These are phyloP conservation scores for Halcyon badia DNA, from an alignment of 2,797 vertebrate genomes.

Conservation along the genomic window DNA sequence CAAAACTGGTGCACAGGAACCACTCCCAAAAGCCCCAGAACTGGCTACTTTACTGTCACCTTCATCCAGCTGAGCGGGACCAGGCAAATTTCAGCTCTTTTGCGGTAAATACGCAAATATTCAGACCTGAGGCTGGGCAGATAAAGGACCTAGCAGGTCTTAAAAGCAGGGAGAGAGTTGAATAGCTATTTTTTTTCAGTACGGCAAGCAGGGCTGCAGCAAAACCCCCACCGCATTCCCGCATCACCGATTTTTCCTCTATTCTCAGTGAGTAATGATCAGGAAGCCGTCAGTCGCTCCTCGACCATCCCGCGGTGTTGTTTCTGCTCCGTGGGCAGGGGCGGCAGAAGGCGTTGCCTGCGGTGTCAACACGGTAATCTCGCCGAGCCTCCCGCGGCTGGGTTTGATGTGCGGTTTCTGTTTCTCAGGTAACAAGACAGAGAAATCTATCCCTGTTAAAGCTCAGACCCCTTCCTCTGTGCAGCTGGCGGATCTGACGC, in stretches of 20 bases:
- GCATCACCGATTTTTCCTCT: neutral
- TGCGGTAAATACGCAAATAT: neutral
- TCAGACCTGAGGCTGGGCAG: neutral
- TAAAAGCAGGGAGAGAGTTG: neutral
- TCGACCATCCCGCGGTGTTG: neutral
- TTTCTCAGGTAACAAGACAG: conserved; percentile 93
- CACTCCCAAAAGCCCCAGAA: neutral
- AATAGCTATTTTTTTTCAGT: neutral
- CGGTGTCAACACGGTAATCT: neutral
- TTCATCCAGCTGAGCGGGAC: neutral
- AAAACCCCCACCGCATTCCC: neutral
- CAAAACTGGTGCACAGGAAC: neutral
- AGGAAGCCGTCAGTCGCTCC: neutral
- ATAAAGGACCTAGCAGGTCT: neutral
- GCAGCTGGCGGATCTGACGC: conserved; percentile 91
- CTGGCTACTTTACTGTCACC: neutral
- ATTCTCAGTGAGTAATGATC: neutral
- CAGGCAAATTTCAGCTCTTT: neutral
- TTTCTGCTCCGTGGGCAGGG: neutral
- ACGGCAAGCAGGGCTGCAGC: neutral
- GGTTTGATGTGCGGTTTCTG: conserved; percentile 92
- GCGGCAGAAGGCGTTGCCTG: neutral
- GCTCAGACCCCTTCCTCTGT: conserved; percentile 85
- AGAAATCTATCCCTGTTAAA: conserved; percentile 88
- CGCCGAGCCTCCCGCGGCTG: conserved; percentile 18